Percentiles rank a stretch among this genome's conserved stretches.
phyloP scores from a whole-genome alignment of 2,888 invertebrate genomes.

The Drosophila nigritarsus region DNA sequence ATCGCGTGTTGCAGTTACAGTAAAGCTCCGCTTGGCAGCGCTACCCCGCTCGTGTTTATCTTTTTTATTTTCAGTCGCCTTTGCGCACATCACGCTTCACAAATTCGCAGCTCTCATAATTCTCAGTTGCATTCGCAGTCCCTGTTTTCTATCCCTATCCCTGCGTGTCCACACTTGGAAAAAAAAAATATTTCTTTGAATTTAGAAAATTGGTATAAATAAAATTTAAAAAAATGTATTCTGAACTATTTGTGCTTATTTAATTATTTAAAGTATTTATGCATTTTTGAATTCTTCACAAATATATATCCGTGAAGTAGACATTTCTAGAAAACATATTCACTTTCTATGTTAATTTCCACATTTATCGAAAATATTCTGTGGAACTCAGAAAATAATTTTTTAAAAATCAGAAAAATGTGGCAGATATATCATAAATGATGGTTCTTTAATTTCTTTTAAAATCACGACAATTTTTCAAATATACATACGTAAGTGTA shows the following conservation, averaged over 20 bases:
- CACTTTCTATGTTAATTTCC: neutral
- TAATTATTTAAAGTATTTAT: neutral
- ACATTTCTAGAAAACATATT: neutral
- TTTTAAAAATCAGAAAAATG: neutral
- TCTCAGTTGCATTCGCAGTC: slow-evolving; percentile 46
- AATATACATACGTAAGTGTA: neutral
- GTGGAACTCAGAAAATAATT: neutral
- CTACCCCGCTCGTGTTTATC: neutral
- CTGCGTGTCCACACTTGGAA: slow-evolving; percentile 1
- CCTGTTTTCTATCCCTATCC: slow-evolving; percentile 10
- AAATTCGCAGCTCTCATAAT: slow-evolving; percentile 80
- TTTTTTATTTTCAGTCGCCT: slow-evolving; percentile 13
- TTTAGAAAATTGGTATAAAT: neutral
- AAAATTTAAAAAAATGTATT: neutral
- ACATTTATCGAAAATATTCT: neutral
- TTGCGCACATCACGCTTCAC: slow-evolving; percentile 79
- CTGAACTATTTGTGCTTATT: neutral
- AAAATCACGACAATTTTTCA: neutral
- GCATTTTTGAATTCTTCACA: neutral
- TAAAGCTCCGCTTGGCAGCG: slow-evolving; percentile 20
- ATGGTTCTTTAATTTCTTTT: neutral
- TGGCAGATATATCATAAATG: neutral
- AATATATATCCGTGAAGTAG: neutral
- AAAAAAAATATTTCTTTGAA: neutral
- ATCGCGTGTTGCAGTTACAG: slow-evolving; percentile 75